Percentiles rank a stretch among this genome's conserved stretches.
Conservation (phyloP, 2,888 invertebrate species). For the Opisthograptis luteolata region DNA sequence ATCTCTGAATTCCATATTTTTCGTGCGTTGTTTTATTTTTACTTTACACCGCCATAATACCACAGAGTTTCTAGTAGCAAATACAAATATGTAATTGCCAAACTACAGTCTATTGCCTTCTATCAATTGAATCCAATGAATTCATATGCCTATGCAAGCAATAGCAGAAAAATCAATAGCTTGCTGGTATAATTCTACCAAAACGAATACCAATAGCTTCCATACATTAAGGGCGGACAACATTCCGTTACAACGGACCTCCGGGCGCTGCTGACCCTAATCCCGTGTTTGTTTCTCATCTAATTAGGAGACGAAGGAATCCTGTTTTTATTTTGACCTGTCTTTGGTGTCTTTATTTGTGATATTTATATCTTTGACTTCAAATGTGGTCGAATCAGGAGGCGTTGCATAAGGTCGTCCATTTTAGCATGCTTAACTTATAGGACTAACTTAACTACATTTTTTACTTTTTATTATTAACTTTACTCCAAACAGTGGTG, state of each 20-base stretch:
- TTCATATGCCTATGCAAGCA: too few species aligned
- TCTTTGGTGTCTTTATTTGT: conserved; percentile 50
- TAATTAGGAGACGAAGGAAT: conserved; percentile 66
- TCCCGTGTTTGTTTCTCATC: conserved; percentile 68
- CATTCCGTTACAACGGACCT: conserved; percentile 45
- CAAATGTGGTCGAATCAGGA: conserved; percentile 14
- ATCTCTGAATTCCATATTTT: too few species aligned
- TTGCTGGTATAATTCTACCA: background rate
- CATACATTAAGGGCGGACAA: conserved; percentile 54
- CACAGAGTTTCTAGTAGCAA: too few species aligned
- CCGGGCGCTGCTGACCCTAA: conserved; percentile 57
- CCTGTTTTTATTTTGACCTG: conserved; percentile 58
- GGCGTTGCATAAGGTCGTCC: conserved; percentile 6
- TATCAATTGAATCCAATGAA: too few species aligned
- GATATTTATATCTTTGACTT: conserved; percentile 31
- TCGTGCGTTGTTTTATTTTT: too few species aligned
- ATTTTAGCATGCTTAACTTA: background rate
- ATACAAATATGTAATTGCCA: too few species aligned
- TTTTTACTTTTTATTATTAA: too few species aligned
- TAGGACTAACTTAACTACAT: too few species aligned
- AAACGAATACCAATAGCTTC: conserved; percentile 38
- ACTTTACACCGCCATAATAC: too few species aligned
- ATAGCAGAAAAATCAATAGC: too few species aligned
- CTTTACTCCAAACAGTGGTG: too few species aligned
- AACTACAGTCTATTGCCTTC: too few species aligned